Conservation (phyloP, 1,140 invertebrate species). For the Penaeus chinensis region DNA sequence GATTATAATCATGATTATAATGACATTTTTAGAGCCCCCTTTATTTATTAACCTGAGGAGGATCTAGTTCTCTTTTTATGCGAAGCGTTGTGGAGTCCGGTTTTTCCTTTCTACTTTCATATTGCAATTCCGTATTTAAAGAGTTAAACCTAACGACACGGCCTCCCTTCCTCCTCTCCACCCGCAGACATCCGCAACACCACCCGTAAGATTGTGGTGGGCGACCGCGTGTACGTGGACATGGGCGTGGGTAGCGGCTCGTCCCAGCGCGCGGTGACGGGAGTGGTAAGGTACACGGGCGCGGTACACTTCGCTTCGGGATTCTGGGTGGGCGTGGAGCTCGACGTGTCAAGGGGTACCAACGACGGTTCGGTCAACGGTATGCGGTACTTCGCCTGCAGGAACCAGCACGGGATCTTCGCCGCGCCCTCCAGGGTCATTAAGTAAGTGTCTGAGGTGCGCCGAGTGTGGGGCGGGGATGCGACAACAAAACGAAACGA, state of each 20-base stretch:
- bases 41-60: too few relatives aligned
- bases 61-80: too few relatives aligned
- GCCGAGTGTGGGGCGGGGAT: too few relatives aligned
- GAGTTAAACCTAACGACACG: background rate
- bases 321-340: constrained; percentile 73
- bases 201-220: constrained; percentile 44
- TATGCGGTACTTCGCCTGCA: constrained; percentile 68
- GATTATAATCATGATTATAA: too few relatives aligned
- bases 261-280: constrained; percentile 66
- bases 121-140: background rate
- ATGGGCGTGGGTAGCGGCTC: constrained; percentile 51
- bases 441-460: constrained; percentile 59
- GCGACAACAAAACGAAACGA: too few relatives aligned
- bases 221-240: constrained; percentile 56
- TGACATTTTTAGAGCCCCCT: too few relatives aligned
- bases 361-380: constrained; percentile 74
- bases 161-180: too few relatives aligned
- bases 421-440: constrained; percentile 69
- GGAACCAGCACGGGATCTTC: constrained; percentile 70
- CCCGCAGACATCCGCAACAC: constrained; percentile 52
- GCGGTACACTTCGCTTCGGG: constrained; percentile 71
- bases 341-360: constrained; percentile 72
- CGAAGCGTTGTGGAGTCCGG: too few relatives aligned
- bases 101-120: too few relatives aligned
- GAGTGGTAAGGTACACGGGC: constrained; percentile 69